phyloP scores from a whole-genome alignment of 2,113 vertebrate genomes.

The Dicerorhinus sumatrensis region DNA sequence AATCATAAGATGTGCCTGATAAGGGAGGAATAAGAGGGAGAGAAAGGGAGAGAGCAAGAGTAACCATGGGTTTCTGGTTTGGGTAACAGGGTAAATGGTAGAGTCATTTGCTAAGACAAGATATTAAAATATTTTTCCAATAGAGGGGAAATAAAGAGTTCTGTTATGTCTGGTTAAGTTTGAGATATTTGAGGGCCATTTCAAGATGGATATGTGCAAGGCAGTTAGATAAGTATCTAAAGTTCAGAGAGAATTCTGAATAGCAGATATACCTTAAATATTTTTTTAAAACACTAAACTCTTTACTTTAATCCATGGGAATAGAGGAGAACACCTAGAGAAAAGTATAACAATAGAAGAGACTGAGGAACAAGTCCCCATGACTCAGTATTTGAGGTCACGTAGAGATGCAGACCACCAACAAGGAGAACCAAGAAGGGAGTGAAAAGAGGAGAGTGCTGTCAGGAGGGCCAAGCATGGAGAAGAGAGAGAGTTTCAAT shows the following conservation, averaged over 20 bases:
- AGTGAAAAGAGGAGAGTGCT: background rate
- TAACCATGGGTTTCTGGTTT: background rate
- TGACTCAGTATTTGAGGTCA: background rate
- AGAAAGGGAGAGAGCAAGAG: background rate
- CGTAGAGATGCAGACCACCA: background rate
- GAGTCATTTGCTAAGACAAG: background rate
- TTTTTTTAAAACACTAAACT: background rate
- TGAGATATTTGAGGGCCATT: background rate
- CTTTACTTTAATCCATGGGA: background rate
- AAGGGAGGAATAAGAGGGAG: background rate
- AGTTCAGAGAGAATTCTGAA: background rate
- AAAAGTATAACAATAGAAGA: background rate
- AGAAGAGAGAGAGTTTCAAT: background rate
- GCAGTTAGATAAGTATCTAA: background rate
- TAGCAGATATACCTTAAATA: background rate
- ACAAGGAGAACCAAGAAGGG: too few species aligned
- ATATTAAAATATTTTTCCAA: background rate
- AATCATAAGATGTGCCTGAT: background rate
- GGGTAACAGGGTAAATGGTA: background rate
- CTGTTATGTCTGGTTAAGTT: background rate
- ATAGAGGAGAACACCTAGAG: background rate
- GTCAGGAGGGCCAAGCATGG: background rate
- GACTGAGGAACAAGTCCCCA: background rate
- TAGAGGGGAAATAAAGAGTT: background rate
- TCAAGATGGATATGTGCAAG: background rate